Evolutionary conservation across 2,797 vertebrate genomes (phyloP), one percentile per base, ranked within the genome.

Genomic region (Acestrorhynchus altus): DNA sequence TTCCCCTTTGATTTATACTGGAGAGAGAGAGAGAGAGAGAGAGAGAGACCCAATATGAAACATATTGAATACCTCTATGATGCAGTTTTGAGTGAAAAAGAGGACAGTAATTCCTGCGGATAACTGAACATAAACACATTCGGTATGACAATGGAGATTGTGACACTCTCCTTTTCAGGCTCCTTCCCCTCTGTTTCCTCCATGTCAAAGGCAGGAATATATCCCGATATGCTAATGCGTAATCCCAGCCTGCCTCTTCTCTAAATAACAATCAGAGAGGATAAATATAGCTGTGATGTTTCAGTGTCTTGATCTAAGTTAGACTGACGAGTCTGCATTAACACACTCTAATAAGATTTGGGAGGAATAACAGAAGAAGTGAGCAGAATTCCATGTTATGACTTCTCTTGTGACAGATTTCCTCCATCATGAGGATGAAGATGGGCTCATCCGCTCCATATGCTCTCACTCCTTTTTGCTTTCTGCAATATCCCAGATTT

Each of bases 211-310:
- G 68, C 39, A 64, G 64, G 44, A 67, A 70, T 77, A n/a, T 65
- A 72, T 42, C 22, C 70, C 47, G 56, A 18, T 72, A 70, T 79
- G 40, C 71, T 68, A 72, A 78, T 61, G 16, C 57, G n/a, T 81
- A 64, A 72, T 68, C 26, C 28, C 8, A 13, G 61, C 61, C 35
- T 64, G 54, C 40, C 49, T 74, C 3, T 24, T 57, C 16, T 70
- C 66, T 42, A 77, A 72, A 77, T 52, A 73, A 70, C n/a, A 71
- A 74, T 81, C 64, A n/a, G 10, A n/a, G 40, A 63, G 47, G 49
- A 66, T 82, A 82, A 80, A 82, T 63, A 63, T 80, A 80, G 66
- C 71, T 35, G 26, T 54, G 16, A 47, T 73, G 77, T 75, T 77
- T 77, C 69, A 78, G 31, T 78, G 80, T 46, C 26, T 68, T 54